phyloP scores from a whole-genome alignment of 2,888 invertebrate genomes.

The Melanostoma mellinum region DNA sequence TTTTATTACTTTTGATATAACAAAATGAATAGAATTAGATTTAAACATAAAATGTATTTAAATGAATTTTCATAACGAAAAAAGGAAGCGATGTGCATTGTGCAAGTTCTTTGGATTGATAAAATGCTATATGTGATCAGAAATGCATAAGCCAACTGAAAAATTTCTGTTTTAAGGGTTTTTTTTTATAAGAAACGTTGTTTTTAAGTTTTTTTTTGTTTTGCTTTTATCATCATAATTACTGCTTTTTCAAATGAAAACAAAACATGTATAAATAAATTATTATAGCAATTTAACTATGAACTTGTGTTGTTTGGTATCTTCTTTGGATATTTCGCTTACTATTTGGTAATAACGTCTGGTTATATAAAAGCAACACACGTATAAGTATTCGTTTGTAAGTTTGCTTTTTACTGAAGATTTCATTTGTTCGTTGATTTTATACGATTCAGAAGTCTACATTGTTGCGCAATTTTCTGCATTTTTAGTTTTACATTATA shows the following conservation, averaged over 20 bases:
- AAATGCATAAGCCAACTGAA: slow-evolving; percentile 18
- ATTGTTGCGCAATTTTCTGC: too few species aligned
- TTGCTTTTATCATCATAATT: slow-evolving; percentile 51
- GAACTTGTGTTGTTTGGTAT: not conserved
- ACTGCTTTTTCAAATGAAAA: slow-evolving; percentile 52
- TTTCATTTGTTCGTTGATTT: too few species aligned
- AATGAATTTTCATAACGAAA: slow-evolving; percentile 39
- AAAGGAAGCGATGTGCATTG: not conserved
- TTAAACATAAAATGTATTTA: slow-evolving; percentile 33
- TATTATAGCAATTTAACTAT: slow-evolving; percentile 54
- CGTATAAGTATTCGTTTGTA: too few species aligned
- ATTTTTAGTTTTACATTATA: too few species aligned
- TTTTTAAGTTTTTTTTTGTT: slow-evolving; percentile 39
- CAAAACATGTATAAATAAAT: slow-evolving; percentile 68
- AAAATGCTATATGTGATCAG: slow-evolving; percentile 22
- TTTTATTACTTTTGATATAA: slow-evolving; percentile 72
- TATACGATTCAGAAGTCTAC: too few species aligned
- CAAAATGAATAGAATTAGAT: slow-evolving; percentile 38
- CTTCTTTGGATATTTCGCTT: not conserved
- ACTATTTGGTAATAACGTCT: too few species aligned
- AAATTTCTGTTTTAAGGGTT: slow-evolving; percentile 35
- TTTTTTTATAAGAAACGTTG: slow-evolving; percentile 23
- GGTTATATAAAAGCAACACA: too few species aligned
- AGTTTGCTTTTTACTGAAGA: too few species aligned
- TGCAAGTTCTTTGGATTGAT: not conserved